Evolutionary conservation across 2,113 vertebrate genomes (phyloP).

Genomic region (Peromyscus maniculatus): DNA sequence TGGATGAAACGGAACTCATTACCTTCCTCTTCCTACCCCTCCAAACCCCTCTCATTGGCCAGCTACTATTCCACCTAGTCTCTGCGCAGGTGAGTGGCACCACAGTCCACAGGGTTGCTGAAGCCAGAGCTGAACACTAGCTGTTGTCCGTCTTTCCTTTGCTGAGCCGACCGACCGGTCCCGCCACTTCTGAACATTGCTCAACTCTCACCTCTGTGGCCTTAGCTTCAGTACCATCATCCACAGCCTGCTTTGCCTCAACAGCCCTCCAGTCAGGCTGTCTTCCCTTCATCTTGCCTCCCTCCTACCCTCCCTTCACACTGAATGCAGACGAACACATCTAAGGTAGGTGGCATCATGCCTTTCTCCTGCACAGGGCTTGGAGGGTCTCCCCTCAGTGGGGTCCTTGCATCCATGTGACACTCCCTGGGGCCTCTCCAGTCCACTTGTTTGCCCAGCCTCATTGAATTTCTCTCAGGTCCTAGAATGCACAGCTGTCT

Average conservation of each 20-base stretch:
- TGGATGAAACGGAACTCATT: neutral
- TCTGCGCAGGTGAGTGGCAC: neutral
- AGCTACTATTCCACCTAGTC: neutral
- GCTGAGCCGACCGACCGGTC: neutral
- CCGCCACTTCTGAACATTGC: neutral
- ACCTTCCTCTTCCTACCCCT: neutral
- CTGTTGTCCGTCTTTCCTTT: neutral
- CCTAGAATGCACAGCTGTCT: neutral
- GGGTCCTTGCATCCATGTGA: neutral
- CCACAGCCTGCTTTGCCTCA: neutral
- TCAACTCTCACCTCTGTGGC: neutral
- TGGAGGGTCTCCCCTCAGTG: neutral
- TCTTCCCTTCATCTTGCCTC: neutral
- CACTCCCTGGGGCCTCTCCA: neutral
- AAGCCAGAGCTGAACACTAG: neutral
- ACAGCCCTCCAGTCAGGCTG: neutral
- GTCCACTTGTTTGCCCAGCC: neutral
- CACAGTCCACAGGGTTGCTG: neutral
- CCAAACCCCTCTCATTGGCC: neutral
- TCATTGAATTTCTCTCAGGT: neutral
- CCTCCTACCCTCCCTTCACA: neutral
- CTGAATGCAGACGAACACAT: neutral
- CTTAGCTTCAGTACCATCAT: neutral
- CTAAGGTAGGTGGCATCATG: neutral
- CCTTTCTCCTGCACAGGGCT: neutral